Conservation (phyloP, 2,797 vertebrate genomes). For the Sternotherus odoratus region DNA sequence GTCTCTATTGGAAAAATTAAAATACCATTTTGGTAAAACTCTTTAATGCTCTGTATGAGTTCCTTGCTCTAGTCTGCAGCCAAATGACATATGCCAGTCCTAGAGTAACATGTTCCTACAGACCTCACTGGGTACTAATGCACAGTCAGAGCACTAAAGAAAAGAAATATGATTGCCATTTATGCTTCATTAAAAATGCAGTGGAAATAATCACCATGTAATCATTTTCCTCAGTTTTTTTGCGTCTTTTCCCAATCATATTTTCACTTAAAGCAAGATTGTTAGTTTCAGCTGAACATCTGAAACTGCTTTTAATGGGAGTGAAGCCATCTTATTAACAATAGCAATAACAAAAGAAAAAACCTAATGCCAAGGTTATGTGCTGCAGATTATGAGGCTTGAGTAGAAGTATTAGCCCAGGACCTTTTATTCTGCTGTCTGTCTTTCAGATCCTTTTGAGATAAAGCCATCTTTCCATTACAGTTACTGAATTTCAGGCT, state of each 20-base stretch:
- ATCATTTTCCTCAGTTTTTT: not conserved
- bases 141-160: not conserved
- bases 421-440: not conserved
- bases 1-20: not conserved
- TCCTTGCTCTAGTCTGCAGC: not conserved
- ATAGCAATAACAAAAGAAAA: not conserved
- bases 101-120: not conserved
- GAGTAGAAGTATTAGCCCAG: not conserved
- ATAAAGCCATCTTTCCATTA: not conserved
- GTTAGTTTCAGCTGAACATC: not conserved
- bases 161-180: not conserved
- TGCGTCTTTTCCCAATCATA: not conserved
- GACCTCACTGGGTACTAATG: not conserved
- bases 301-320: not conserved
- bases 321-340: not conserved
- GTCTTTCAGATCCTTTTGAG: not conserved
- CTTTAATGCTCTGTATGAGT: not conserved
- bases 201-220: not conserved
- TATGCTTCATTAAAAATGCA: not conserved
- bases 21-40: not conserved
- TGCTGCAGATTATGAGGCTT: not conserved
- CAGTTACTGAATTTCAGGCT: not conserved
- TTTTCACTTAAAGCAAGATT: not conserved
- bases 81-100: not conserved
- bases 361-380: not conserved